Conservation (phyloP, 1,140 invertebrate species). For the Leptinotarsa defecta region DNA sequence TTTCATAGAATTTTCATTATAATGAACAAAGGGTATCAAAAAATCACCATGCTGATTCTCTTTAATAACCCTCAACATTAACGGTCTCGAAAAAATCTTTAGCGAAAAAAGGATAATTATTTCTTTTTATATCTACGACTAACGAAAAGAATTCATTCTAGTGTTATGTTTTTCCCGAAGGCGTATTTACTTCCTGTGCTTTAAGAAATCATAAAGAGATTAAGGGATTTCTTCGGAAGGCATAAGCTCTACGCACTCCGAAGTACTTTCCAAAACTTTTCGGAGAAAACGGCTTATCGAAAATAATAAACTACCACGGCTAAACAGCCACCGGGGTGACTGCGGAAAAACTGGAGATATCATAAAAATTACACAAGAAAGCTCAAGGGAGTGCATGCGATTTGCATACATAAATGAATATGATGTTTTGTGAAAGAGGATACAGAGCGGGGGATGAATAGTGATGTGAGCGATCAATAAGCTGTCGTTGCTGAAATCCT, state of each 20-base stretch:
- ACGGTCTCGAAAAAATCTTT: no score
- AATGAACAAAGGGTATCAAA: no score
- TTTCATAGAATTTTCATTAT: no score
- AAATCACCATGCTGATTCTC: no score
- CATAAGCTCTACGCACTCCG: constrained; percentile 39
- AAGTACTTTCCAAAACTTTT: constrained; percentile 39
- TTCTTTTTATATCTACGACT: background rate
- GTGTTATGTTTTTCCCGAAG: constrained; percentile 4
- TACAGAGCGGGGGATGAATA: background rate
- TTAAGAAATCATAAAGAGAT: constrained; percentile 43
- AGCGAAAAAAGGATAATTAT: no score
- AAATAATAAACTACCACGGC: constrained; percentile 37
- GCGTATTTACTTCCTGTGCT: constrained; percentile 22
- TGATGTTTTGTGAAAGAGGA: background rate
- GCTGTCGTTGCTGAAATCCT: no score
- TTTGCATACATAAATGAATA: constrained; percentile 18
- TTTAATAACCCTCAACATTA: no score
- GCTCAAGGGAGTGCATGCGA: constrained; percentile 1
- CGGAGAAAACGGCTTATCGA: constrained; percentile 37
- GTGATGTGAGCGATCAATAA: no score
- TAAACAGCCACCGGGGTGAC: constrained; percentile 20
- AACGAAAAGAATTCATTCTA: background rate
- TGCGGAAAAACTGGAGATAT: constrained; percentile 9
- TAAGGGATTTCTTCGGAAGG: constrained; percentile 33
- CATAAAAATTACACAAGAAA: constrained; percentile 25